Percentiles rank a stretch among this genome's conserved stretches.
These are phyloP conservation scores for Gortyna flavago DNA, from an alignment of 2,888 invertebrate genomes.

Conservation along the genomic window DNA sequence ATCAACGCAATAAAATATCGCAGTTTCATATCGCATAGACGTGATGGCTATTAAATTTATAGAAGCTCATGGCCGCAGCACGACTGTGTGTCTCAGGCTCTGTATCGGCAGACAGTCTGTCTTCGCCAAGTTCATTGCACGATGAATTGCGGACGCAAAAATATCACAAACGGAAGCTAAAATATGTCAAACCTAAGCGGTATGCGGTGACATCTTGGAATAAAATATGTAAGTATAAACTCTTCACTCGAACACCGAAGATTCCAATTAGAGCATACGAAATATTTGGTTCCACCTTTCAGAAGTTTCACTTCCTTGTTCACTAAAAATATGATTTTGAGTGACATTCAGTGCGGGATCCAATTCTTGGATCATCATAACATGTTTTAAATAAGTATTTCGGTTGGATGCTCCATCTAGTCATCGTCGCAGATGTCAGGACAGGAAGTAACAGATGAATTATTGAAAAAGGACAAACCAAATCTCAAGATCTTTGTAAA, in stretches of 20 bases:
- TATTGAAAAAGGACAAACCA: constrained; percentile 54
- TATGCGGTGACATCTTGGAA: constrained; percentile 54
- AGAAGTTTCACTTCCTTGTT: constrained; percentile 36
- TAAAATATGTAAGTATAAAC: constrained; percentile 59
- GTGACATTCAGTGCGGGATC: constrained; percentile 15
- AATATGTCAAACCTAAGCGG: constrained; percentile 73
- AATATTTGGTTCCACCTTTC: constrained; percentile 28
- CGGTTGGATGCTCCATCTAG: constrained; percentile 24
- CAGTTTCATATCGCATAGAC: not conserved
- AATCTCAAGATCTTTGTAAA: constrained; percentile 50
- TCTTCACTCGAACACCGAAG: constrained; percentile 35
- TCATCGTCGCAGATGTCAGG: constrained; percentile 33
- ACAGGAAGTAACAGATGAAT: constrained; percentile 55
- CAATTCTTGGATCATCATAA: constrained; percentile 17
- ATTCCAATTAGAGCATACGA: constrained; percentile 46
- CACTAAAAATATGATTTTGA: constrained; percentile 22
- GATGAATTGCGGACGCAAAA: constrained; percentile 73
- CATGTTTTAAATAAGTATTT: constrained; percentile 31
- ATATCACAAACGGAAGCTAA: constrained; percentile 78
- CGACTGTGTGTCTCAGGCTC: constrained; percentile 42
- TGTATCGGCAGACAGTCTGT: constrained; percentile 74
- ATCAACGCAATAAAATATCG: constrained; percentile 26
- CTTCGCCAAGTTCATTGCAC: constrained; percentile 80
- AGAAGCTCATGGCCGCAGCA: constrained; percentile 43
- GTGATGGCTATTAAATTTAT: constrained; percentile 43